phyloP scores from a whole-genome alignment of 2,113 vertebrate species.

The Quiscalus mexicanus region DNA sequence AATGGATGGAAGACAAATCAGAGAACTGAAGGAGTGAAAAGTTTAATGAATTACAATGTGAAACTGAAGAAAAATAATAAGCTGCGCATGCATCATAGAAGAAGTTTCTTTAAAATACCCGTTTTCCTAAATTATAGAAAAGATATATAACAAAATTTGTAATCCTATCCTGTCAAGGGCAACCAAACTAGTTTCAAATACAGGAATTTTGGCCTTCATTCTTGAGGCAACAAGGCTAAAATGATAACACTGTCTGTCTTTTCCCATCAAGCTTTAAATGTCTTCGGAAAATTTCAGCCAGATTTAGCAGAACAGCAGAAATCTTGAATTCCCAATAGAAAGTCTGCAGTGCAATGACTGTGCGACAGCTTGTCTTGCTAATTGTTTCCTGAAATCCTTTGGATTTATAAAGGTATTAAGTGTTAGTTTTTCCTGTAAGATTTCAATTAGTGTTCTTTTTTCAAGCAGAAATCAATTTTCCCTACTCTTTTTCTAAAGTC shows the following conservation, averaged over 20 bases:
- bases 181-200: neutral
- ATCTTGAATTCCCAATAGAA: neutral
- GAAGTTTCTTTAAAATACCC: slow-evolving; percentile 27
- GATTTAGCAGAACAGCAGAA: neutral
- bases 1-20: slow-evolving; percentile 22
- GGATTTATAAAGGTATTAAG: neutral
- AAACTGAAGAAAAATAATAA: slow-evolving; percentile 52
- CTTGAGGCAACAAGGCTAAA: neutral
- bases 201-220: neutral
- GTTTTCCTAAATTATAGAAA: slow-evolving; percentile 26
- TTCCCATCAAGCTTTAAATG: neutral
- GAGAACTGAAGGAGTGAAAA: slow-evolving; percentile 42
- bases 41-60: slow-evolving; percentile 39
- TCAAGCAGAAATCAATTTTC: neutral
- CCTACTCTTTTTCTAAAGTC: neutral
- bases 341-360: neutral
- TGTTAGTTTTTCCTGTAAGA: neutral
- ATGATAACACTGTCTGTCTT: neutral
- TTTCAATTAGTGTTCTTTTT: neutral
- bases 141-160: neutral
- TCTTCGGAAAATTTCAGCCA: neutral
- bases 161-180: neutral
- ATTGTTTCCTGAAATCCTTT: neutral
- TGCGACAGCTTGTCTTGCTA: neutral
- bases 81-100: neutral